Percentiles rank a stretch among this genome's conserved stretches.
phyloP scores from a whole-genome alignment of 1,140 invertebrate species.

The Sitophilus oryzae region DNA sequence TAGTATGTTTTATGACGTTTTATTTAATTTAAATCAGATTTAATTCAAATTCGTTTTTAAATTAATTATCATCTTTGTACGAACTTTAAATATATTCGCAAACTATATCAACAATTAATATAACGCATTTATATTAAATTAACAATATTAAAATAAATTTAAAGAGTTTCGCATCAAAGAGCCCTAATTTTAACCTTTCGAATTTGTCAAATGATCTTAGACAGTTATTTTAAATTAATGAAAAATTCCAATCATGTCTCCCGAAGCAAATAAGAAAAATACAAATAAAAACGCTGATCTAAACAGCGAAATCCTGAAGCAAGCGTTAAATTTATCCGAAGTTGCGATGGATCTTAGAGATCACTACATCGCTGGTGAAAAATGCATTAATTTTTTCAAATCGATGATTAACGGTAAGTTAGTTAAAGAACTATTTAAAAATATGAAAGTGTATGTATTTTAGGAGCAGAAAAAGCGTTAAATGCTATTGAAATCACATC shows the following conservation, averaged over 20 bases:
- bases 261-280: background rate
- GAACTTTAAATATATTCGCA: too few species aligned
- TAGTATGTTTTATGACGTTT: too few species aligned
- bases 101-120: too few species aligned
- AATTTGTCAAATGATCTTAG: too few species aligned
- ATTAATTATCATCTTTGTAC: too few species aligned
- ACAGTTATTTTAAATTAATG: too few species aligned
- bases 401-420: conserved; percentile 25
- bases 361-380: conserved; percentile 35
- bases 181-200: too few species aligned
- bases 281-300: background rate
- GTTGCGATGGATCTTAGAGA: conserved; percentile 42
- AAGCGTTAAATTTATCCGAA: conserved; percentile 41
- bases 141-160: too few species aligned
- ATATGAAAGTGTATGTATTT: conserved; percentile 13
- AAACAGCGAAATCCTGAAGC: conserved; percentile 33
- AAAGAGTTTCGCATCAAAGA: too few species aligned
- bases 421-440: background rate
- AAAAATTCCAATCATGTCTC: conserved; percentile 8
- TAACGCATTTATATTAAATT: too few species aligned
- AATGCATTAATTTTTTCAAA: conserved; percentile 40
- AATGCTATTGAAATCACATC: conserved; percentile 31
- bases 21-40: too few species aligned
- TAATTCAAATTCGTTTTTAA: too few species aligned
- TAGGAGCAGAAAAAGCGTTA: conserved; percentile 33